phyloP scores from a whole-genome alignment of 1,140 invertebrate genomes.

The Saccostrea echinata region DNA sequence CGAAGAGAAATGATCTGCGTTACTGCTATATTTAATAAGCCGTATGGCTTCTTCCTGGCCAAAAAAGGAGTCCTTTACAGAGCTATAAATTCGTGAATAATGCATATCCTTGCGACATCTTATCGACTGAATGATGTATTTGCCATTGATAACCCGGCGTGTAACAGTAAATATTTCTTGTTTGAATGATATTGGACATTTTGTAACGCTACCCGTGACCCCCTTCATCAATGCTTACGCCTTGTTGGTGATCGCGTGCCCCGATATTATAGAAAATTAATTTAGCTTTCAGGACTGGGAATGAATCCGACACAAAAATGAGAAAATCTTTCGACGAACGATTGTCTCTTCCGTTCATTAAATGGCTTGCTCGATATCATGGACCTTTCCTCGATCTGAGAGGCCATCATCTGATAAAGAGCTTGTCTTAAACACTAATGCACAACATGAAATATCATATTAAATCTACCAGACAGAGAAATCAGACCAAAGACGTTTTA shows the following conservation, averaged over 20 bases:
- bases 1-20: constrained; percentile 37
- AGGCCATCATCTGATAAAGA: neutral
- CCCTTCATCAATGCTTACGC: constrained; percentile 24
- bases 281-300: constrained; percentile 40
- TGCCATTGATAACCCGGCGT: constrained; percentile 23
- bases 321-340: constrained; percentile 41
- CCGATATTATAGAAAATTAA: constrained; percentile 48
- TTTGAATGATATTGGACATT: constrained; percentile 42
- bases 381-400: neutral
- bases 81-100: constrained; percentile 39
- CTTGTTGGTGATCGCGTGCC: constrained; percentile 19
- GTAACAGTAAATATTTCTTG: constrained; percentile 34
- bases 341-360: constrained; percentile 39
- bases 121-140: constrained; percentile 39
- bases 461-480: constrained; percentile 36
- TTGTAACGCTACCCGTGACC: constrained; percentile 38
- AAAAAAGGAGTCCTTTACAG: constrained; percentile 27
- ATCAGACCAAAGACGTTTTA: neutral
- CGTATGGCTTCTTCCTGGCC: neutral
- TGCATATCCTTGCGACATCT: constrained; percentile 19
- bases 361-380: constrained; percentile 14
- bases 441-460: neutral
- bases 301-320: constrained; percentile 43
- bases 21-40: constrained; percentile 42
- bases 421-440: neutral